These are phyloP conservation scores for Suncus etruscus DNA, from an alignment of 2,113 vertebrate genomes.

Conservation along the genomic window DNA sequence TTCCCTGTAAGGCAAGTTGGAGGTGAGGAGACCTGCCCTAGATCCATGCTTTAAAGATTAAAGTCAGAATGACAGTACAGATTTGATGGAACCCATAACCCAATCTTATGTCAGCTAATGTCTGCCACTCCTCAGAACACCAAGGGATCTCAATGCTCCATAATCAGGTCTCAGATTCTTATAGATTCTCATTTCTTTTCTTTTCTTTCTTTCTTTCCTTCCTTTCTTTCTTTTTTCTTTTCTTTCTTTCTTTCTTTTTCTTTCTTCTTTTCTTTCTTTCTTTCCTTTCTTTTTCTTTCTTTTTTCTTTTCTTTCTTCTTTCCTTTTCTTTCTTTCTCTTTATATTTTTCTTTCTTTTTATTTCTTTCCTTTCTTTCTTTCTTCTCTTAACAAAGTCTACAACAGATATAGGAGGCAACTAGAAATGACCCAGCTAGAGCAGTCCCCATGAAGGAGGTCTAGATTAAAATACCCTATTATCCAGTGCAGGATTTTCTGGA, in stretches of 20 bases:
- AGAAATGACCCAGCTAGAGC: accelerated
- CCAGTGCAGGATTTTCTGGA: accelerated
- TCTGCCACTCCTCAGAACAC: accelerated
- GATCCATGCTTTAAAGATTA: accelerated
- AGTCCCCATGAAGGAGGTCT: background rate
- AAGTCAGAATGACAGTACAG: background rate
- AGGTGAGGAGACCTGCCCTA: background rate
- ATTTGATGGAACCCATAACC: background rate
- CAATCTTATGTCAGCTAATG: accelerated
- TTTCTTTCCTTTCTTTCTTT: background rate
- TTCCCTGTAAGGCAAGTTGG: background rate
- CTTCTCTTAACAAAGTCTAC: background rate
- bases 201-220: no score
- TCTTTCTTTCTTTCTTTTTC: no score
- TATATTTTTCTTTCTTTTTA: no score
- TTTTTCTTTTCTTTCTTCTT: no score
- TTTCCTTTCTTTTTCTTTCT: no score
- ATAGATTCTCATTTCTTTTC: background rate
- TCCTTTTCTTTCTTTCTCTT: no score
- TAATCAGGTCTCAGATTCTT: no score
- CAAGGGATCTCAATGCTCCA: accelerated
- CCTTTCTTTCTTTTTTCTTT: no score
- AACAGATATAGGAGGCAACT: accelerated
- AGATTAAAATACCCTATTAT: accelerated
- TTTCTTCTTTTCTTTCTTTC: no score